Percentiles rank a stretch among this genome's conserved stretches.
Evolutionary conservation across 2,888 invertebrate genomes (phyloP).

Genomic region (Drosophila anceps): DNA sequence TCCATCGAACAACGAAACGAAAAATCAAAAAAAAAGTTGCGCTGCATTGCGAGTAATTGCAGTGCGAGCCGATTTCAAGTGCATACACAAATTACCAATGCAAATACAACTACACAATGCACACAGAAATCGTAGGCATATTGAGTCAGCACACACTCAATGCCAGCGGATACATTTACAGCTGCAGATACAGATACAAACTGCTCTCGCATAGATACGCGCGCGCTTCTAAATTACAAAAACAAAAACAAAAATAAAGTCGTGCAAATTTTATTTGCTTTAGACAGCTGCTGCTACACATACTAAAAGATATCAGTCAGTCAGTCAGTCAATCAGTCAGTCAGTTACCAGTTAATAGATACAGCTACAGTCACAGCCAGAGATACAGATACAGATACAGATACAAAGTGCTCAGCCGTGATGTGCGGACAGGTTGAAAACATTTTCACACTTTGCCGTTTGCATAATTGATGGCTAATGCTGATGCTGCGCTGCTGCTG

Average conservation of each 20-base stretch:
- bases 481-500: slow-evolving; percentile 6
- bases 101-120: slow-evolving; percentile 63
- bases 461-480: slow-evolving; percentile 70
- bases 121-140: slow-evolving; percentile 64
- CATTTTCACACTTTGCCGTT: slow-evolving; percentile 75
- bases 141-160: slow-evolving; percentile 73
- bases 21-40: slow-evolving; percentile 11
- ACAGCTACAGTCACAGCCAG: slow-evolving; percentile 33
- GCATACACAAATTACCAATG: slow-evolving; percentile 81
- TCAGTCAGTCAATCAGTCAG: slow-evolving; percentile 14
- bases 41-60: slow-evolving; percentile 61
- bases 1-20: slow-evolving; percentile 10
- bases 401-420: slow-evolving; percentile 65
- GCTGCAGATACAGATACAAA: slow-evolving; percentile 39
- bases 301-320: slow-evolving; percentile 60
- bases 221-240: background rate
- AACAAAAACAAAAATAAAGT: slow-evolving; percentile 61
- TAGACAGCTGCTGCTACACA: slow-evolving; percentile 59
- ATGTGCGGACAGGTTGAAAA: slow-evolving; percentile 64
- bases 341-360: slow-evolving; percentile 40
- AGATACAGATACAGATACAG: slow-evolving; percentile 30
- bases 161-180: slow-evolving; percentile 69
- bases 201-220: background rate
- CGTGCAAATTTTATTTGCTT: slow-evolving; percentile 78
- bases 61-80: slow-evolving; percentile 70